Percentiles rank a stretch among this genome's conserved stretches.
Conservation (phyloP, 2,797 vertebrate genomes). For the Hafferia zeledoni region DNA sequence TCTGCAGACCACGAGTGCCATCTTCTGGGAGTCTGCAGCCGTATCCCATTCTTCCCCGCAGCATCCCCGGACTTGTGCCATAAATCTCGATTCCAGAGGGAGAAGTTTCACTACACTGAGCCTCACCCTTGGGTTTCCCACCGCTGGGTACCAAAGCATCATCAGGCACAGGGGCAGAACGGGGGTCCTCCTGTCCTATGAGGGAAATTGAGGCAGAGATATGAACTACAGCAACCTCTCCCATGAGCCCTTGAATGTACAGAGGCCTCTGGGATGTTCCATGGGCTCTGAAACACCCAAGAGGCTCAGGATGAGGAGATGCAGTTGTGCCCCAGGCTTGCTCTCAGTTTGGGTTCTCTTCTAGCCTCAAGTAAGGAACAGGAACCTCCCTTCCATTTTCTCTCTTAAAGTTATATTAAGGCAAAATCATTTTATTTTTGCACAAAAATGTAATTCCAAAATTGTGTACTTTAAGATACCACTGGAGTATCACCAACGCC, state of each 20-base stretch:
- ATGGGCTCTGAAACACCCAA: background rate
- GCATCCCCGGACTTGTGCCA: background rate
- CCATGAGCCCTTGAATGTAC: background rate
- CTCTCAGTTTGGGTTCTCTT: background rate
- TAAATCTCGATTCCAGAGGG: background rate
- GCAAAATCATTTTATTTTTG: background rate
- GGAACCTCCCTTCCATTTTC: background rate
- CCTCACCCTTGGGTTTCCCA: background rate
- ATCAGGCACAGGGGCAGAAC: background rate
- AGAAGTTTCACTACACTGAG: background rate
- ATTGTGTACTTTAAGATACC: background rate
- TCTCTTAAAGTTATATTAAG: background rate
- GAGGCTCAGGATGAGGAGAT: background rate
- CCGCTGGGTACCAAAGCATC: background rate
- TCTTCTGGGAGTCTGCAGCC: constrained; percentile 15
- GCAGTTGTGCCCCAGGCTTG: background rate
- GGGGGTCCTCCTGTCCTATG: background rate
- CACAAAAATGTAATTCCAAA: background rate
- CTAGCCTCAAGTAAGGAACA: accelerated
- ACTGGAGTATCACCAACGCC: background rate
- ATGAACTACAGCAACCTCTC: background rate
- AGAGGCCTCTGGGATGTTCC: background rate
- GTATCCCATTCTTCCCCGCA: background rate
- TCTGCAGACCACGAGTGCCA: constrained; percentile 62
- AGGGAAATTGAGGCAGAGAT: background rate